A percentile compares a stretch with the other conserved stretches of the same genome.
Evolutionary conservation across 2,113 vertebrate genomes (phyloP).

Genomic region (Centropus bengalensis): DNA sequence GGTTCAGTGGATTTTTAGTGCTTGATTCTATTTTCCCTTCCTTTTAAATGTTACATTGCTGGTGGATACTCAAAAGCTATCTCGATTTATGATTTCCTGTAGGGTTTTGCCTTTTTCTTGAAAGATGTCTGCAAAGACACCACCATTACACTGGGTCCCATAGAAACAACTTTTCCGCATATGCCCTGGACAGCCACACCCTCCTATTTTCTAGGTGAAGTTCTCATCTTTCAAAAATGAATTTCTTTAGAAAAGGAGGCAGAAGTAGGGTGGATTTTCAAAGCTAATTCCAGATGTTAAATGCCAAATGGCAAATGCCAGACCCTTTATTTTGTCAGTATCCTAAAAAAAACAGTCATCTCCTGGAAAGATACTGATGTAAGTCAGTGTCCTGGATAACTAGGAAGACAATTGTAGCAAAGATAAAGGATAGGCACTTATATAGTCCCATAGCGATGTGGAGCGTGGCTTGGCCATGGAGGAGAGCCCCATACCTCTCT

Average conservation of each 20-base stretch:
- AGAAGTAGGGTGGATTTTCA: neutral
- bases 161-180: neutral
- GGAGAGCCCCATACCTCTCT: neutral
- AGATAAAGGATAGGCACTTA: neutral
- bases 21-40: neutral
- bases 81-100: neutral
- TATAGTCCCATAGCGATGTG: neutral
- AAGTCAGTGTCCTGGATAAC: neutral
- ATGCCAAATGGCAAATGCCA: neutral
- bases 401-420: neutral
- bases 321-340: neutral
- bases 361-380: neutral
- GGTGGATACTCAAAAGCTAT: neutral
- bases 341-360: neutral
- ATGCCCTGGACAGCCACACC: neutral
- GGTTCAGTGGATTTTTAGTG: neutral
- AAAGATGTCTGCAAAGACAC: neutral
- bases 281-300: neutral
- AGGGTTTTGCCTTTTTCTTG: neutral
- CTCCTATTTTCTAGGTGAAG: neutral
- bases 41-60: neutral
- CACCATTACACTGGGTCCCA: neutral
- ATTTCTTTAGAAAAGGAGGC: neutral
- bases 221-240: neutral
- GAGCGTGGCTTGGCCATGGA: neutral